phyloP scores from a whole-genome alignment of 2,797 vertebrate species.

The Masticophis lateralis region DNA sequence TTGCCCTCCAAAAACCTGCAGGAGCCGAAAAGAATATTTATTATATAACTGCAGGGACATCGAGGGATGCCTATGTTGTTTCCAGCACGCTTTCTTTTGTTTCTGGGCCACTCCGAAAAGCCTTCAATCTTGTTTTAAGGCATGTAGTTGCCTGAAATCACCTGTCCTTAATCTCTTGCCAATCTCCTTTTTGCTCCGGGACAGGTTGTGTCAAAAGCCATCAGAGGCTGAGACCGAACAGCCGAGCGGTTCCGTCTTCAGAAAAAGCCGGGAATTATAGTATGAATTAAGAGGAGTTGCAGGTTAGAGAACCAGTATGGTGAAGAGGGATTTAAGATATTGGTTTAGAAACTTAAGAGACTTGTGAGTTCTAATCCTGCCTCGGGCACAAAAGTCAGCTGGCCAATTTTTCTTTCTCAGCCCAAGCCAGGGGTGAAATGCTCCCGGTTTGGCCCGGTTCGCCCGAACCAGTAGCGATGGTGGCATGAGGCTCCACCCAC shows the following conservation, averaged over 20 bases:
- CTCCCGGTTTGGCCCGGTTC: too few relatives aligned
- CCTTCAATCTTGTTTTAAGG: neutral
- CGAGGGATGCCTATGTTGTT: neutral
- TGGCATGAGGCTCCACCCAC: too few relatives aligned
- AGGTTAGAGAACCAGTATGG: slow-evolving; percentile 57
- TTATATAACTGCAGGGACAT: neutral
- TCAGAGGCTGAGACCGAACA: slow-evolving; percentile 36
- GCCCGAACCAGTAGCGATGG: too few relatives aligned
- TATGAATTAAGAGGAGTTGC: slow-evolving; percentile 53
- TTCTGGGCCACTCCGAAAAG: neutral
- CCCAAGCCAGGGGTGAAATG: too few relatives aligned
- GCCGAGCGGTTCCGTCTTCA: slow-evolving; percentile 11
- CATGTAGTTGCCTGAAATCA: too few relatives aligned
- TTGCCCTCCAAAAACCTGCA: neutral
- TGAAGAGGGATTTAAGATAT: too few relatives aligned
- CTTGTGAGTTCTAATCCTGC: too few relatives aligned
- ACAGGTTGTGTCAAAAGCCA: neutral
- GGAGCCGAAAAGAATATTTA: neutral
- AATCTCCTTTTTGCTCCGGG: neutral
- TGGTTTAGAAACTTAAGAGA: too few relatives aligned
- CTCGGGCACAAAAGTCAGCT: too few relatives aligned
- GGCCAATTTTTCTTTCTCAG: too few relatives aligned
- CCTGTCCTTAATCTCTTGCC: neutral
- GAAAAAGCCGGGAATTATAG: slow-evolving; percentile 44
- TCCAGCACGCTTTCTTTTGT: neutral